A percentile compares a stretch with the other conserved stretches of the same genome.
Conservation (phyloP, 2,113 vertebrate species). For the Gavialis gangeticus region DNA sequence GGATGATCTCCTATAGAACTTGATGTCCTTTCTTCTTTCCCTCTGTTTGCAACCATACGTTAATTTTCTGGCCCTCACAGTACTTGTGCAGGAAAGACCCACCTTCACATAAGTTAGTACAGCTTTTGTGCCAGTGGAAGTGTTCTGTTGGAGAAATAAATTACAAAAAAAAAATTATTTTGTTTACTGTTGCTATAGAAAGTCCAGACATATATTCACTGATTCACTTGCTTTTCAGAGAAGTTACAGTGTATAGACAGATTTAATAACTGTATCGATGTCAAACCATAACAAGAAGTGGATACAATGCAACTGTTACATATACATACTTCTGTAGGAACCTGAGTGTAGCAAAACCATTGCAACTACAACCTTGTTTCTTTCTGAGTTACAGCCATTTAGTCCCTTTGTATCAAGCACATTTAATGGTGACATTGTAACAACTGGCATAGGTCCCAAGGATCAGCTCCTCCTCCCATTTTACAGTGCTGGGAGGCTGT, state of each 20-base stretch:
- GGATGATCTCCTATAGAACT: not conserved
- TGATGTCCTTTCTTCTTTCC: not conserved
- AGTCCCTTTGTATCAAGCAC: no score
- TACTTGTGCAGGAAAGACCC: not conserved
- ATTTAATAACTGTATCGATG: not conserved
- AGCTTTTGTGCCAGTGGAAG: not conserved
- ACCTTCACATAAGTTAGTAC: not conserved
- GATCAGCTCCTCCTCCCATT: no score
- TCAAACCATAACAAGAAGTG: no score
- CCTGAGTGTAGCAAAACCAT: no score
- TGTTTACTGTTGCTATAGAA: not conserved
- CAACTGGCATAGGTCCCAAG: no score
- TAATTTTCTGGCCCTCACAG: not conserved
- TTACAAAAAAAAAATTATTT: not conserved
- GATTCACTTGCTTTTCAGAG: not conserved
- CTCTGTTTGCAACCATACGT: not conserved
- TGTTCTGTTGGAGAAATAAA: slow-evolving; percentile 18
- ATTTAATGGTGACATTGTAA: no score
- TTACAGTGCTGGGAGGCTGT: no score
- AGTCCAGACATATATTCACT: not conserved
- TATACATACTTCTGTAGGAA: no score
- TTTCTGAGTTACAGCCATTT: no score
- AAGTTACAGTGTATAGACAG: not conserved
- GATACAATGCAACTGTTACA: no score
- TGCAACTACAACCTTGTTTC: no score